Base-by-base conservation (phyloP, 2,888 invertebrate genomes). In the Dusona sp. region DNA sequence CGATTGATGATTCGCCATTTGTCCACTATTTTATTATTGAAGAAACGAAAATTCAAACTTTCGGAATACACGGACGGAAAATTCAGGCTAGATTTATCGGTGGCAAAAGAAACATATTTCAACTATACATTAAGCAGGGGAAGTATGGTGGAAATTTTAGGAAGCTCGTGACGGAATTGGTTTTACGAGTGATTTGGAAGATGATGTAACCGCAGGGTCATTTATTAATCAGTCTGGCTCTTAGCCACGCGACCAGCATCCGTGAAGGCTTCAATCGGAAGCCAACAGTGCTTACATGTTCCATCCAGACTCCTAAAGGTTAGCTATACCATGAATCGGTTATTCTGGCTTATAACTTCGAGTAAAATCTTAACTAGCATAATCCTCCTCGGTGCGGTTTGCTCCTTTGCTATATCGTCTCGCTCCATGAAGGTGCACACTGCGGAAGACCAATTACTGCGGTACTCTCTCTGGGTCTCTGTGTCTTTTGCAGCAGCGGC, bases 281-380 rank as follows among this genome's bases (percentile, higher is more conserved):
- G 61, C 61, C 70, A 38, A 33, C 36, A 51, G 51, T 29, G 65
- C 48, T 25, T 78, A 77, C 36, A 72, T 70, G 36, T 79, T 36
- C 42, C 25, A 81, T 67, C 45, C 81, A 72, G 57, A 29, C 38
- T 57, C 54, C 29, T n/a, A 51, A 48, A 48, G 33, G 51, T 29
- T 8, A 65, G 36, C 72, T 77, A 54, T 61, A 38, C 16, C 38
- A 9, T 42, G 57, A 48, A 79, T 84, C 74, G 79, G 84, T 84
- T 84, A 84, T 84, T 79, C 79, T 33, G 75, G 87, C 84, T 82
- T 87, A 84, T 79, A 84, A 84, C 87, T 86, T 84, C 57, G 74
- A 79, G 74, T 88, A 87, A 89, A 90, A 89, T 85, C 89, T 89
- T 90, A 90, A 91, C 89, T 90, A 90, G 86, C 88, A 89, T 89